phyloP scores from a whole-genome alignment of 30 jellyfish, hydroid and myxozoan genomes.

The Hydractinia echinata region DNA sequence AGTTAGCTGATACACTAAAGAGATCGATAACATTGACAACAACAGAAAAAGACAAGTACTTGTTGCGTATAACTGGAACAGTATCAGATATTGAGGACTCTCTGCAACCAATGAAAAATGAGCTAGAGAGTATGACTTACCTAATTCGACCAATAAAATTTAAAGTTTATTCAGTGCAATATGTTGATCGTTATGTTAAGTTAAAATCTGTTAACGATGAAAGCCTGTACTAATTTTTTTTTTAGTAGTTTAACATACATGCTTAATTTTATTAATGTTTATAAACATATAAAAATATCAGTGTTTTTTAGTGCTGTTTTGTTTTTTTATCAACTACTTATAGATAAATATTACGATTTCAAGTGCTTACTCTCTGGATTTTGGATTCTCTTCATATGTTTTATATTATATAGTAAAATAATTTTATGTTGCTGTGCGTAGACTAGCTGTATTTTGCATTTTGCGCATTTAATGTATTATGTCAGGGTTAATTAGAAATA shows the following conservation, averaged over 20 bases:
- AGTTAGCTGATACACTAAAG: slow-evolving; percentile 10
- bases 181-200: slow-evolving; percentile 22
- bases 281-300: too few species aligned
- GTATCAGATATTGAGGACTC: slow-evolving; percentile 11
- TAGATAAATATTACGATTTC: too few species aligned
- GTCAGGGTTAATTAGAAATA: too few species aligned
- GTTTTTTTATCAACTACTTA: too few species aligned
- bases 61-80: slow-evolving; percentile 24
- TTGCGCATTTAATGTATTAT: too few species aligned
- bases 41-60: slow-evolving; percentile 24
- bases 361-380: too few species aligned
- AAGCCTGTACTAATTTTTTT: slow-evolving; percentile 1
- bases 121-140: slow-evolving; percentile 32
- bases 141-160: slow-evolving; percentile 37
- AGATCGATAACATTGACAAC: slow-evolving; percentile 3
- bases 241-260: neutral
- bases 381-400: too few species aligned
- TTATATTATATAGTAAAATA: too few species aligned
- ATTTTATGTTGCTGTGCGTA: too few species aligned
- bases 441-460: too few species aligned
- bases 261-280: too few species aligned
- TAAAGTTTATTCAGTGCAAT: slow-evolving; percentile 19
- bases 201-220: slow-evolving; percentile 5
- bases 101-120: slow-evolving; percentile 29
- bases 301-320: too few species aligned